Conservation (phyloP, 2,888 invertebrate genomes). For the Xestia sexstrigata region DNA sequence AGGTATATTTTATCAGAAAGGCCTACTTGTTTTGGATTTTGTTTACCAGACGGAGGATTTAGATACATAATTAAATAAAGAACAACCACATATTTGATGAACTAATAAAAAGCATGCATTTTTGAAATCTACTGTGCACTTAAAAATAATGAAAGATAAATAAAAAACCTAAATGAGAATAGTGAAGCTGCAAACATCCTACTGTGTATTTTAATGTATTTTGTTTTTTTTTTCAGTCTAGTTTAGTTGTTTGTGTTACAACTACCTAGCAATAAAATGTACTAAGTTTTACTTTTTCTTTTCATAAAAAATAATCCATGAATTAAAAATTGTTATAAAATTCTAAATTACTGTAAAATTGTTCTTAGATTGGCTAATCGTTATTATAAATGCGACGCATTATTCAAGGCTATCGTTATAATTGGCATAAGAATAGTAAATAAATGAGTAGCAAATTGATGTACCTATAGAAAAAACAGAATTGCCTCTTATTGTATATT, state of each 20-base stretch:
- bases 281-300: conserved; percentile 58
- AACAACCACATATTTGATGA: neutral
- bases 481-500: conserved; percentile 64
- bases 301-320: conserved; percentile 36
- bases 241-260: conserved; percentile 60
- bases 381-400: conserved; percentile 36
- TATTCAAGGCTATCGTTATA: conserved; percentile 55
- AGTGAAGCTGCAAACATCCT: conserved; percentile 45
- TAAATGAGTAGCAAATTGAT: conserved; percentile 61
- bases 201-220: conserved; percentile 58
- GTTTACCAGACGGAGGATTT: neutral
- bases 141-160: neutral
- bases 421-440: conserved; percentile 60
- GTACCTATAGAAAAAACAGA: conserved; percentile 46
- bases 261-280: conserved; percentile 61
- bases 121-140: conserved; percentile 5
- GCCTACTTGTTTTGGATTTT: neutral
- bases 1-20: neutral
- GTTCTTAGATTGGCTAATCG: conserved; percentile 22
- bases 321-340: conserved; percentile 25
- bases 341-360: conserved; percentile 27
- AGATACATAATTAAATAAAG: neutral
- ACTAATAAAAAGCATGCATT: neutral
- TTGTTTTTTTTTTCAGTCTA: conserved; percentile 54
- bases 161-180: neutral